Conservation (phyloP, 2,797 vertebrate species). For the Cetoscarus ocellatus region DNA sequence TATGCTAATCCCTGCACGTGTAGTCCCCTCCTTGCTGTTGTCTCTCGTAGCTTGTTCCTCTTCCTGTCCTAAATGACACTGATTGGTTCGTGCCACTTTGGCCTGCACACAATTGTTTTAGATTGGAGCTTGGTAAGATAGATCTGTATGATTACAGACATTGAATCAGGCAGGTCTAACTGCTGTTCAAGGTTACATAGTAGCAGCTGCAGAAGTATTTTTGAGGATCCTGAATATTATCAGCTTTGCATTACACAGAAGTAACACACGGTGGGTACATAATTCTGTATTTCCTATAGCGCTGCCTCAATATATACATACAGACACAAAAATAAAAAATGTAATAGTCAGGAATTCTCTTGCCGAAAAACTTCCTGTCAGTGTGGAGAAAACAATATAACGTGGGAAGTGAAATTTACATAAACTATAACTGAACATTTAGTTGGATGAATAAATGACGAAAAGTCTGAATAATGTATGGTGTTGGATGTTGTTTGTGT, state of each 20-base stretch:
- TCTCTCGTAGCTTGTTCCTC: neutral
- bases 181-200: neutral
- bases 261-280: neutral
- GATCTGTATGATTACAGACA: too few relatives aligned
- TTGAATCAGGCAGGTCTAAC: too few relatives aligned
- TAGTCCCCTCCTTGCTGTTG: neutral
- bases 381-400: neutral
- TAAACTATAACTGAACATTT: neutral
- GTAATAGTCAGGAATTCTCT: neutral
- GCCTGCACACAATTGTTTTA: too few relatives aligned
- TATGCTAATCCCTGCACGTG: too few relatives aligned
- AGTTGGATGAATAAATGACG: constrained; percentile 4
- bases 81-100: too few relatives aligned
- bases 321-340: neutral
- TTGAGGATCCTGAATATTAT: too few relatives aligned
- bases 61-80: neutral
- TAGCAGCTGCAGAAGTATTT: neutral
- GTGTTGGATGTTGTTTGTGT: neutral
- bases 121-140: too few relatives aligned
- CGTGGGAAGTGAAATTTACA: neutral
- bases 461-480: constrained; percentile 8
- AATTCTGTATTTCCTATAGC: neutral
- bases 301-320: too few relatives aligned
- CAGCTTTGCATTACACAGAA: neutral
- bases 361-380: neutral